Evolutionary conservation across 2,888 invertebrate species (phyloP), one percentile per base, ranked within the genome.

Genomic region (Scrobipalpa costella): DNA sequence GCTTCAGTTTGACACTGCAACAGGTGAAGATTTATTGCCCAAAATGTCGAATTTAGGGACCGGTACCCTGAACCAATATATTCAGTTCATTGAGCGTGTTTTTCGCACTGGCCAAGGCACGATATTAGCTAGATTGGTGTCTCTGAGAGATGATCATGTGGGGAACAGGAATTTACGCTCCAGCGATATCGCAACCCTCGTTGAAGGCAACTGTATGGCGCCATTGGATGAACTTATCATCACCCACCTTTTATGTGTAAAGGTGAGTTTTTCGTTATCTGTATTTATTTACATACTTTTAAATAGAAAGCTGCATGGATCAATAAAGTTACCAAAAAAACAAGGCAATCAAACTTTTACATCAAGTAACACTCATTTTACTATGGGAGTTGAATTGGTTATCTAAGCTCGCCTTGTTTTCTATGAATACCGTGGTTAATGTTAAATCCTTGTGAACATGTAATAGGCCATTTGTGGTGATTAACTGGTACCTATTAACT

Each of bases 201-300:
- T 96, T 1, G 94, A 94, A 72, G 93, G 95, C 61, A 93, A 94
- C 73, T 90, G 97, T 66, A 92, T 94, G 58, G 86, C 94, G 8
- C 96, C 96, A 0, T 88, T 96, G 63, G 95, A 96, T 80, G 96
- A 97, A 79, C 88, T 97, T 44, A 93, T 96, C 7, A 91, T 94
- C 57, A 92, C 93, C 6, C 98, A 98, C 82, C 83, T 98, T n/a
- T 93, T 93, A 73, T 94, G 95, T 70, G 84, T 94, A 0, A 93
- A 92, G 79, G 95, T 95, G 83, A 74, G 71, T 69, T 44, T 52
- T 15, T 13, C 44, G 50, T 44, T 15, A 15, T n/a, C 27, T 27
- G 5, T 27, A 27, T 27, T 27, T 27, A 27, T 27, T 27, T 3
- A 27, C 27, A 2, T 27, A 27, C n/a, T 27, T 27, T 5, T 27